These are phyloP conservation scores for Bellardia bayeri DNA, from an alignment of 2,888 invertebrate genomes.

Conservation along the genomic window DNA sequence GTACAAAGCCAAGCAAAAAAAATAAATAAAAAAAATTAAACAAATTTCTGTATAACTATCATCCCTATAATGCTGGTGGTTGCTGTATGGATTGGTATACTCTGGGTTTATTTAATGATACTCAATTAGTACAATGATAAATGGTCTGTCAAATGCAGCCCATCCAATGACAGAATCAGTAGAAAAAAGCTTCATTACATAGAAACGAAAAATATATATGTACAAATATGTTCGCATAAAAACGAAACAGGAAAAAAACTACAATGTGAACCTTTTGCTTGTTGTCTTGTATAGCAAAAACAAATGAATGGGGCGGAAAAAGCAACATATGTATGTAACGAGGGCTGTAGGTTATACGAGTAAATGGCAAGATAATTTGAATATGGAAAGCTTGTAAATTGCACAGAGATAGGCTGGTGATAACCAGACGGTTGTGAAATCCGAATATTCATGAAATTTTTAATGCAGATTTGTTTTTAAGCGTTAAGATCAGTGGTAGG, in stretches of 20 bases:
- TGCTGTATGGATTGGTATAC: conserved; percentile 1
- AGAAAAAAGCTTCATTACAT: conserved; percentile 69
- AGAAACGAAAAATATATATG: background rate
- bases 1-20: background rate
- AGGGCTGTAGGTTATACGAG: background rate
- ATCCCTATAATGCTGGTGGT: conserved; percentile 21
- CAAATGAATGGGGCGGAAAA: conserved; percentile 5
- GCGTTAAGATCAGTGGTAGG: too few species aligned
- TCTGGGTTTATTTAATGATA: conserved; percentile 79
- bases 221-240: too few species aligned
- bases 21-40: background rate
- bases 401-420: too few species aligned
- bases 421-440: too few species aligned
- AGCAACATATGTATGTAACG: background rate
- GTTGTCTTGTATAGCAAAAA: background rate
- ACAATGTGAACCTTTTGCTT: conserved; percentile 42
- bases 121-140: conserved; percentile 83
- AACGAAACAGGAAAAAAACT: background rate
- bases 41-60: background rate
- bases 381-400: background rate
- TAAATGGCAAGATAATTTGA: background rate
- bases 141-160: conserved; percentile 82
- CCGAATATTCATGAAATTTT: too few species aligned
- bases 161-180: conserved; percentile 76
- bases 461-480: too few species aligned